Conservation (phyloP, 2,113 vertebrate species). For the Saiga tatarica region DNA sequence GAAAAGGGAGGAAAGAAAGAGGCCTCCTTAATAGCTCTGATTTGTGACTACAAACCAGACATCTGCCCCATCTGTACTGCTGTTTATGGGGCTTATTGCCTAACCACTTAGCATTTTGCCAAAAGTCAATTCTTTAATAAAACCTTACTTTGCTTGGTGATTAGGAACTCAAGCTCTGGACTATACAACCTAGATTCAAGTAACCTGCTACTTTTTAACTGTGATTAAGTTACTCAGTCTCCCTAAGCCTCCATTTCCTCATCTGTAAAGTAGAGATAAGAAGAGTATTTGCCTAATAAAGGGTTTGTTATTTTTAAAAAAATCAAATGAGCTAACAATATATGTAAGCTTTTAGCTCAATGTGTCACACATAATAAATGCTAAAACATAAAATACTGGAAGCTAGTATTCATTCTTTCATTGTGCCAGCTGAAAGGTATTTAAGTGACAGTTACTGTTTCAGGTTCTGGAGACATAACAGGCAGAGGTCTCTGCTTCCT, state of each 20-base stretch:
- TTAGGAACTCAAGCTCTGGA: background rate
- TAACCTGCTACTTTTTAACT: background rate
- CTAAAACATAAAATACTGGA: background rate
- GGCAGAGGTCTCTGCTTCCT: background rate
- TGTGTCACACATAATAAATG: background rate
- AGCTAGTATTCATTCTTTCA: background rate
- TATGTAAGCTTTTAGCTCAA: background rate
- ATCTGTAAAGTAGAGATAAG: conserved; percentile 32
- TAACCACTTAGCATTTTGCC: background rate
- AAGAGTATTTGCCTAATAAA: background rate
- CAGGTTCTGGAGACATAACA: background rate
- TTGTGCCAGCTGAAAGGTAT: background rate
- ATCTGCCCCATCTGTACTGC: background rate
- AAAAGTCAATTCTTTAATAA: background rate
- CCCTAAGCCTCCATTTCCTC: background rate
- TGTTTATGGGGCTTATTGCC: background rate
- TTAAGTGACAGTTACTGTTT: background rate
- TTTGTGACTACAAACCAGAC: background rate
- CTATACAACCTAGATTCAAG: background rate
- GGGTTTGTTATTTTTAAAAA: background rate
- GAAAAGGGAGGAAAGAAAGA: background rate
- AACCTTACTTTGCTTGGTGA: background rate
- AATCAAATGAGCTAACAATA: conserved; percentile 22
- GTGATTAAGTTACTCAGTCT: background rate
- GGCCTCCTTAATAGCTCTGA: background rate